phyloP scores from a whole-genome alignment of 2,888 invertebrate genomes.

The Sphecodes monilicornis region DNA sequence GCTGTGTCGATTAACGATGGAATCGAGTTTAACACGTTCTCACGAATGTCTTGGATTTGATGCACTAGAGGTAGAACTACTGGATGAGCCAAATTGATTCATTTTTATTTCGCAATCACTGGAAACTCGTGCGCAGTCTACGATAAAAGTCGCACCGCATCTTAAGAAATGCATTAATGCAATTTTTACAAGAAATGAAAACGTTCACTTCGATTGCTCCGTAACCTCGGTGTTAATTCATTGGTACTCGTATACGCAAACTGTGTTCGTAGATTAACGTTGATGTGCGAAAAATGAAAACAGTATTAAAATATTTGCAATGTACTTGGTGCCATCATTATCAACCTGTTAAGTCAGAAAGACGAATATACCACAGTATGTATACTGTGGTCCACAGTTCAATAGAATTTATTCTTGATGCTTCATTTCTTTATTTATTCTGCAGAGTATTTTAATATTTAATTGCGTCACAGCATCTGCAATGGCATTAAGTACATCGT shows the following conservation, averaged over 20 bases:
- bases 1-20: background rate
- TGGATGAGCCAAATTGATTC: background rate
- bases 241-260: background rate
- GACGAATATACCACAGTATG: background rate
- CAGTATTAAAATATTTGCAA: background rate
- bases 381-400: background rate
- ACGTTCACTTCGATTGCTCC: background rate
- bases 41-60: background rate
- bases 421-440: background rate
- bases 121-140: background rate
- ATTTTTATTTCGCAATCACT: background rate
- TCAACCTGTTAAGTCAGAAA: background rate
- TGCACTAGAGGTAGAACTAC: background rate
- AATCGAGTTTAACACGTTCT: background rate
- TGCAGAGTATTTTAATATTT: background rate
- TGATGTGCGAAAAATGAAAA: background rate
- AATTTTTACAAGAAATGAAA: no score
- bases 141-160: background rate
- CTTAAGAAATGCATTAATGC: no score
- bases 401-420: background rate
- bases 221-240: background rate
- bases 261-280: background rate
- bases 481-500: background rate
- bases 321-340: background rate
- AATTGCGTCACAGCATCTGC: background rate